A percentile compares a stretch with the other conserved stretches of the same genome.
Evolutionary conservation across 1,140 invertebrate species (phyloP).

Genomic region (Cydia pomonella): DNA sequence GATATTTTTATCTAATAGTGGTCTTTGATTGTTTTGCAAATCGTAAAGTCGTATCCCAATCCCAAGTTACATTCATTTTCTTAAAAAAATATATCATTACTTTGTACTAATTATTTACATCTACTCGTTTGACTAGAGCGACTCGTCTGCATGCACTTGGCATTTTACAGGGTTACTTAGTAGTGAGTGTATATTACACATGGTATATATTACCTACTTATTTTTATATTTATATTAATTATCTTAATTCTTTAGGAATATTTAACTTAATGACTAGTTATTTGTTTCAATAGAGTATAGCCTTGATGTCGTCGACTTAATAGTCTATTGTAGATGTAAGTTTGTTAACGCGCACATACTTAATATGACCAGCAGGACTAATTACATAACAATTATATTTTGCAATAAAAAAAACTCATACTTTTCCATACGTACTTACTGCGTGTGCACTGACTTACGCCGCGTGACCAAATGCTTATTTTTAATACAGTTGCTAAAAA

Average conservation of each 20-base stretch:
- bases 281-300: background rate
- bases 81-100: conserved; percentile 34
- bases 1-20: too few relatives aligned
- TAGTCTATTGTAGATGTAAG: too few relatives aligned
- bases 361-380: background rate
- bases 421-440: background rate
- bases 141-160: conserved; percentile 34
- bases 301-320: background rate
- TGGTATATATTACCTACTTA: background rate
- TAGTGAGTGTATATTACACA: background rate
- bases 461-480: too few relatives aligned
- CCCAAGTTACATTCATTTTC: background rate
- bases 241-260: background rate
- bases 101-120: conserved; percentile 48
- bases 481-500: too few relatives aligned
- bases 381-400: background rate
- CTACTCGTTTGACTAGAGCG: conserved; percentile 53
- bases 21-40: conserved; percentile 39
- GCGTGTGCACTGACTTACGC: too few relatives aligned
- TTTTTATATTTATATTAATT: background rate
- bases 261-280: background rate
- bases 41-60: background rate
- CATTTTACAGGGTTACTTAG: background rate
- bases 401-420: background rate
- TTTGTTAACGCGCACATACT: too few relatives aligned